Evolutionary conservation across 2,888 invertebrate species (phyloP).

Genomic region (Aphidius colemani): DNA sequence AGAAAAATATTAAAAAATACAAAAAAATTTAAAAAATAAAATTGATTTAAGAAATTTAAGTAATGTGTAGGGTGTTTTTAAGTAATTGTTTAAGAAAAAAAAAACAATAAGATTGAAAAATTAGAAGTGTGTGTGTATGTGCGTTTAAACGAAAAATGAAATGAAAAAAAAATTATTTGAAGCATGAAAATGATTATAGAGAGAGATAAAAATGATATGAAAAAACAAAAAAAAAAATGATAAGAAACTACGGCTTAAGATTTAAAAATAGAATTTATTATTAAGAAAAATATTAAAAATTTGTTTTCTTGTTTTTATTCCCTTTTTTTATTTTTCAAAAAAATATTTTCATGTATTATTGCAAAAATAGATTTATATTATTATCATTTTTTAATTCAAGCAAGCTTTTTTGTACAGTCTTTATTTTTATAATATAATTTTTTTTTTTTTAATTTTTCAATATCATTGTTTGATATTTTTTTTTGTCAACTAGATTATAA

Average conservation of each 20-base stretch:
- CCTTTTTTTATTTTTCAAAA: too few relatives aligned
- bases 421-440: conserved; percentile 26
- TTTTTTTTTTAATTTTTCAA: conserved; percentile 6
- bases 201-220: conserved; percentile 27
- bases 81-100: conserved; percentile 33
- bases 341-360: too few relatives aligned
- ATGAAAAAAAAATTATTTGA: conserved; percentile 25
- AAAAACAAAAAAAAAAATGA: conserved; percentile 13
- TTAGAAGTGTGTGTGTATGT: conserved; percentile 14
- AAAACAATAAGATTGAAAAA: conserved; percentile 28
- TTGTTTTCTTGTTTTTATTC: neutral
- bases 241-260: neutral
- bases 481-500: conserved; percentile 50
- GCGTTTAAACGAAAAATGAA: conserved; percentile 27
- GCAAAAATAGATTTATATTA: neutral
- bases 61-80: conserved; percentile 54
- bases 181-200: conserved; percentile 13
- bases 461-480: conserved; percentile 1
- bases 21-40: conserved; percentile 24
- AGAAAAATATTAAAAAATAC: conserved; percentile 5
- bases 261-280: neutral
- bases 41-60: conserved; percentile 36
- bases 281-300: conserved; percentile 13
- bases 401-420: conserved; percentile 9
- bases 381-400: neutral